These are phyloP conservation scores for Tethea ocularis DNA, from an alignment of 2,888 invertebrate genomes.

Conservation along the genomic window DNA sequence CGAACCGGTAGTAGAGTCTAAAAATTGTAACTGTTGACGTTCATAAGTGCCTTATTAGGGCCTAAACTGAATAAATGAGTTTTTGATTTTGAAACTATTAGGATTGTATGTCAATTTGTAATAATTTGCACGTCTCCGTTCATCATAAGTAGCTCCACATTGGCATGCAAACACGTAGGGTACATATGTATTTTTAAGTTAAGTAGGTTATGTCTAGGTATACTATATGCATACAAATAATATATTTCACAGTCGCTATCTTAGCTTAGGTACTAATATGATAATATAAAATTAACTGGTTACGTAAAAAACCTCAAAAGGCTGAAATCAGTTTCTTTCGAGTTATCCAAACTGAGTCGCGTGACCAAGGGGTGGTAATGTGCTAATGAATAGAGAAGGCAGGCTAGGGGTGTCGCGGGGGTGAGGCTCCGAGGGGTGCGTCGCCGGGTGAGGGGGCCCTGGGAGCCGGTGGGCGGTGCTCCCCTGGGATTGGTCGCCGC, in stretches of 20 bases:
- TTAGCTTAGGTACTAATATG: background rate
- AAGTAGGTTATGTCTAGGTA: too few relatives aligned
- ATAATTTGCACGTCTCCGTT: too few relatives aligned
- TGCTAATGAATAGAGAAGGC: conserved; percentile 81
- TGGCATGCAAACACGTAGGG: background rate
- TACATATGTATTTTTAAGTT: too few relatives aligned
- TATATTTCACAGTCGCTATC: too few relatives aligned
- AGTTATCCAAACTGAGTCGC: conserved; percentile 55
- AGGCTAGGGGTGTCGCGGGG: conserved; percentile 46
- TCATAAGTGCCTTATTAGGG: too few relatives aligned
- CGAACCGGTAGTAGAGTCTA: too few relatives aligned
- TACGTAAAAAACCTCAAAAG: conserved; percentile 41
- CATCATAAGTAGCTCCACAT: too few relatives aligned
- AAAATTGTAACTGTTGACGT: too few relatives aligned
- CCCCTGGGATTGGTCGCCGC: conserved; percentile 80
- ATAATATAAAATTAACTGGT: conserved; percentile 33
- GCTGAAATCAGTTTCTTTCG: conserved; percentile 75
- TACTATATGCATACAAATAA: too few relatives aligned
- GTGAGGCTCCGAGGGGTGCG: conserved; percentile 34
- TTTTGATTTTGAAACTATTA: too few relatives aligned
- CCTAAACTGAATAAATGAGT: too few relatives aligned
- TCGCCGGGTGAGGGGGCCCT: conserved; percentile 41
- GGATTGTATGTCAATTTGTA: too few relatives aligned
- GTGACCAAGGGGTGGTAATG: conserved; percentile 78
- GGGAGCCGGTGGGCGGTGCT: conserved; percentile 64